These are phyloP conservation scores for Alces alces DNA, from an alignment of 2,113 vertebrate genomes.

Conservation along the genomic window DNA sequence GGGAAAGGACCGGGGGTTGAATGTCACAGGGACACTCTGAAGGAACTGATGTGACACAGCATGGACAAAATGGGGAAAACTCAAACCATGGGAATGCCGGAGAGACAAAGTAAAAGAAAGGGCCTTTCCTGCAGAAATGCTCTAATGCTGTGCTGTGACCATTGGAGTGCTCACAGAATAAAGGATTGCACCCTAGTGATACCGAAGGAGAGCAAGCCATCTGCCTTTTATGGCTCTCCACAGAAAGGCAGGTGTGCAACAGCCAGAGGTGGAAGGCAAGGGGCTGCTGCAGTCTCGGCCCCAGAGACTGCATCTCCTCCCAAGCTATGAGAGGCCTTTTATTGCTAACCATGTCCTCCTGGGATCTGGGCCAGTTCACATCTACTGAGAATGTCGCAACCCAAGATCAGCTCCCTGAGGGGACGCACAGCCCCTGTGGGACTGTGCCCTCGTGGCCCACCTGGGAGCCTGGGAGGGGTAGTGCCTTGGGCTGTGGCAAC, in stretches of 20 bases:
- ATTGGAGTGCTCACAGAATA: background rate
- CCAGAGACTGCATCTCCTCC: background rate
- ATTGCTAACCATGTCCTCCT: too few relatives aligned
- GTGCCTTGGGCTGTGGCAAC: background rate
- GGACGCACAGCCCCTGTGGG: rapidly evolving
- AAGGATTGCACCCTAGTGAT: background rate
- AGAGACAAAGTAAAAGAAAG: background rate
- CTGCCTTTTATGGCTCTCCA: too few relatives aligned
- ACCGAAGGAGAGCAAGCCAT: too few relatives aligned
- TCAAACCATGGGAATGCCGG: background rate
- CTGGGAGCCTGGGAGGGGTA: too few relatives aligned
- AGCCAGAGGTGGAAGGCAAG: too few relatives aligned
- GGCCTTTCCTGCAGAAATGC: background rate
- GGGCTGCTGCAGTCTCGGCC: rapidly evolving
- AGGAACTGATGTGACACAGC: background rate
- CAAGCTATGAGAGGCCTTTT: background rate
- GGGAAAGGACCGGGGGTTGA: background rate
- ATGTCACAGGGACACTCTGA: background rate
- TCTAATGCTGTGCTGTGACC: background rate
- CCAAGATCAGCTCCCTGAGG: too few relatives aligned
- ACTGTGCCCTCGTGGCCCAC: too few relatives aligned
- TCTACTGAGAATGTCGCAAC: too few relatives aligned
- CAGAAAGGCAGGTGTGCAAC: too few relatives aligned
- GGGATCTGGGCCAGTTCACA: too few relatives aligned
- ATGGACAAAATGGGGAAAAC: background rate